Percentiles rank a stretch among this genome's conserved stretches.
These are phyloP conservation scores for Thunnus maccoyii DNA, from an alignment of 2,113 vertebrate genomes.

Conservation along the genomic window DNA sequence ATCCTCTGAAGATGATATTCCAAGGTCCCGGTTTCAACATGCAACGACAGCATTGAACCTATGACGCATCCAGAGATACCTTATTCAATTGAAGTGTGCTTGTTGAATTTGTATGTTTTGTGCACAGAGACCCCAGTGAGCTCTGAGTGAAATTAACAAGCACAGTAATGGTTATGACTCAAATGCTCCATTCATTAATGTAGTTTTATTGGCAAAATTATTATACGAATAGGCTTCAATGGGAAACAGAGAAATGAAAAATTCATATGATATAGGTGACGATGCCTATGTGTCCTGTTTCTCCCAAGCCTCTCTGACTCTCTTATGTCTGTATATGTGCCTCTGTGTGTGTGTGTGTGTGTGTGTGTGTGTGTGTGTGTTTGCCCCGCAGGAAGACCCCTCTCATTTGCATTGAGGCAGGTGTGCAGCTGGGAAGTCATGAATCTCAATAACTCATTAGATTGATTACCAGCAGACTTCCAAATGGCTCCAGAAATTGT, in stretches of 20 bases:
- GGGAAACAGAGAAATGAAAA: conserved; percentile 28
- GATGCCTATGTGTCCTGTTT: conserved; percentile 1
- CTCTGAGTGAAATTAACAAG: conserved; percentile 42
- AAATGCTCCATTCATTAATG: conserved; percentile 23
- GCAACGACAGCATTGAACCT: neutral
- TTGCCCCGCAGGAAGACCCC: conserved; percentile 20
- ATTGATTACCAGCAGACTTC: conserved; percentile 50
- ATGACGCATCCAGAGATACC: conserved; percentile 52
- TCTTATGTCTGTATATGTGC: neutral
- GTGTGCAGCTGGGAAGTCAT: conserved; percentile 57
- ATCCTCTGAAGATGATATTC: neutral
- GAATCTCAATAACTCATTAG: conserved; percentile 69
- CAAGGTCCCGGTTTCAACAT: neutral
- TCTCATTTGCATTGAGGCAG: conserved; percentile 57
- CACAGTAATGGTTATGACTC: conserved; percentile 42
- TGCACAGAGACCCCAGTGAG: neutral
- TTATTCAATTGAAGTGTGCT: conserved; percentile 22
- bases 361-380: neutral
- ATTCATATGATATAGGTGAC: conserved; percentile 39
- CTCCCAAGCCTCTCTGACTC: neutral
- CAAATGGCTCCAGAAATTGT: conserved; percentile 55
- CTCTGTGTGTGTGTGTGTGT: conserved; percentile 3
- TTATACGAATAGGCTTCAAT: conserved; percentile 41
- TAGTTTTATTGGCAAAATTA: conserved; percentile 29
- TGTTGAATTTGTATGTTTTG: conserved; percentile 29